A percentile compares a stretch with the other conserved stretches of the same genome.
Conservation (phyloP, 2,797 vertebrate genomes). For the Danio jaintianensis region DNA sequence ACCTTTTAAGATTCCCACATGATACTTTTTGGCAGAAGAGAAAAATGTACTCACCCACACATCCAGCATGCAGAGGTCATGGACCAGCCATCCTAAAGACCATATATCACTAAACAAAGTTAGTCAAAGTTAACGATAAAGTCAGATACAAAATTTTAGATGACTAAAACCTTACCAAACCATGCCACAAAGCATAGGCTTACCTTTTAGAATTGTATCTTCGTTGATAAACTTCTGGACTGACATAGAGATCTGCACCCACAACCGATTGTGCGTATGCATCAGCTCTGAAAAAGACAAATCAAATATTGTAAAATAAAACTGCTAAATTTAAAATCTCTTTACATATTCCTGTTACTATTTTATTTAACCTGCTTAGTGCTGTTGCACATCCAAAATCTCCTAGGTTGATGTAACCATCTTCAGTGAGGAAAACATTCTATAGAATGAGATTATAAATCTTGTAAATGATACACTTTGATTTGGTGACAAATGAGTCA, state of each 20-base stretch:
- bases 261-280: background rate
- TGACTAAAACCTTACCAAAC: no score
- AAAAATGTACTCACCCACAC: background rate
- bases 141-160: no score
- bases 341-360: no score
- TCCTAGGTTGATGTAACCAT: no score
- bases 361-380: background rate
- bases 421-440: slow-evolving; percentile 15
- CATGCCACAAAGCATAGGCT: no score
- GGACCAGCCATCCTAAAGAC: slow-evolving; percentile 1
- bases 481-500: background rate
- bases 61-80: slow-evolving; percentile 14
- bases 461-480: background rate
- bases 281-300: background rate
- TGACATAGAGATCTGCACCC: background rate
- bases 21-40: background rate
- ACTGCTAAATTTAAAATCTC: no score
- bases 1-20: no score
- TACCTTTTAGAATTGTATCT: background rate
- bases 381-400: no score
- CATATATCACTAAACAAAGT: slow-evolving; percentile 2
- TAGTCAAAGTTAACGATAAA: no score
- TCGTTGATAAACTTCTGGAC: background rate
- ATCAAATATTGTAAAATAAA: background rate
- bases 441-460: background rate